phyloP scores from a whole-genome alignment of 2,113 vertebrate species.

The Anhinga rufa region DNA sequence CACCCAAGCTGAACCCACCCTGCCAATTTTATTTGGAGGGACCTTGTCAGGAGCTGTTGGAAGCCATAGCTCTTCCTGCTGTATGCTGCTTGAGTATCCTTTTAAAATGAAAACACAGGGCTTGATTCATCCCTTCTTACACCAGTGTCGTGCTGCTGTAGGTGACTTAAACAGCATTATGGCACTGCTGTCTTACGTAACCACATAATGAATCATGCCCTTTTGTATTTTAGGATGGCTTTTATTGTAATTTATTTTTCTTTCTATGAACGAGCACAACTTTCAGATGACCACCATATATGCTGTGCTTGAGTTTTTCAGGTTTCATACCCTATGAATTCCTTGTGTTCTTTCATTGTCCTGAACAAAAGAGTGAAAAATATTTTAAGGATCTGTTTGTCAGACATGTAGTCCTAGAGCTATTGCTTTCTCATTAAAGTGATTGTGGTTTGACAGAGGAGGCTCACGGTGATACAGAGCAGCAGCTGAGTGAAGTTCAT shows the following conservation, averaged over 20 bases:
- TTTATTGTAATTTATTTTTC: not conserved
- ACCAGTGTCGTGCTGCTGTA: not conserved
- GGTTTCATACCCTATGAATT: not conserved
- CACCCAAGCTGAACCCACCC: not conserved
- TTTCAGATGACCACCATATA: not conserved
- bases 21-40: not conserved
- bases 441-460: not conserved
- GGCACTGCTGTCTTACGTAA: not conserved
- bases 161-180: not conserved
- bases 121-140: not conserved
- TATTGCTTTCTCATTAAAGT: not conserved
- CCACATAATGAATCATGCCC: not conserved
- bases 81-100: not conserved
- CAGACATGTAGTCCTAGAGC: not conserved
- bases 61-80: not conserved
- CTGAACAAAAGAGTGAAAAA: not conserved
- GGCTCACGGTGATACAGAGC: not conserved
- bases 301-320: not conserved
- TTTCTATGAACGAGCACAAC: rapidly evolving
- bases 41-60: not conserved
- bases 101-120: not conserved
- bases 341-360: not conserved
- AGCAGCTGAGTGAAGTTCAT: not conserved
- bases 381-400: not conserved
- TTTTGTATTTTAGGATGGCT: not conserved